Conservation (phyloP, 2,113 vertebrate genomes). For the Synodontis membranacea region DNA sequence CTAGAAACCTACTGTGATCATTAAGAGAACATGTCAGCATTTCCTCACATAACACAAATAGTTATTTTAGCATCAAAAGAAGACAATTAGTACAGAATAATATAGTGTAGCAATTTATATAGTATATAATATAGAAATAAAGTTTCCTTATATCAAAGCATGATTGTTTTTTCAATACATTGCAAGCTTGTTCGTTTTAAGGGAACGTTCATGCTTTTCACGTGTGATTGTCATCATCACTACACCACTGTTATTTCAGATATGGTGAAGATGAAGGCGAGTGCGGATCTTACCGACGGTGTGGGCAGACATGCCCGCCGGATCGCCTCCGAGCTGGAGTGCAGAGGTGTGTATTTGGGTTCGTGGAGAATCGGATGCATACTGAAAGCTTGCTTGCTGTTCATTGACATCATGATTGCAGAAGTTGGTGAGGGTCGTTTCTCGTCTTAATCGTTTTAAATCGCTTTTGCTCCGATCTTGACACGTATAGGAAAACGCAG, state of each 20-base stretch:
- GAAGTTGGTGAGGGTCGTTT: conserved; percentile 62
- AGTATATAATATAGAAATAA: not conserved
- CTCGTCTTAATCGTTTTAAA: conserved; percentile 59
- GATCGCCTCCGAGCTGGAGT: conserved; percentile 87
- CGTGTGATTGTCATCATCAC: not conserved
- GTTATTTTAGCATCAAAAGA: not conserved
- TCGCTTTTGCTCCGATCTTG: conserved; percentile 56
- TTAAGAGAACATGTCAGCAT: not conserved
- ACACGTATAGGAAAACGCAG: conserved; percentile 23
- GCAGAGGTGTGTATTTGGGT: conserved; percentile 86
- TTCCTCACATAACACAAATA: not conserved
- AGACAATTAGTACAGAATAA: not conserved
- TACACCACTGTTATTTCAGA: not conserved
- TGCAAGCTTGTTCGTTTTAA: not conserved
- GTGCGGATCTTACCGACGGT: conserved; percentile 79
- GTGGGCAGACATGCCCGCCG: conserved; percentile 85
- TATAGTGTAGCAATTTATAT: not conserved
- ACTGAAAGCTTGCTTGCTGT: conserved; percentile 91
- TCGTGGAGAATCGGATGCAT: conserved; percentile 92
- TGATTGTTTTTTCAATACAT: not conserved
- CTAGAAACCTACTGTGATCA: not conserved
- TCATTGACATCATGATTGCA: conserved; percentile 92
- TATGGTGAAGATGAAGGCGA: not conserved
- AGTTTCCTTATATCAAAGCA: not conserved
- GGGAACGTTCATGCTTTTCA: too few species aligned